These are phyloP conservation scores for Calliopsis andreniformis DNA, from an alignment of 1,140 invertebrate species.

Conservation along the genomic window DNA sequence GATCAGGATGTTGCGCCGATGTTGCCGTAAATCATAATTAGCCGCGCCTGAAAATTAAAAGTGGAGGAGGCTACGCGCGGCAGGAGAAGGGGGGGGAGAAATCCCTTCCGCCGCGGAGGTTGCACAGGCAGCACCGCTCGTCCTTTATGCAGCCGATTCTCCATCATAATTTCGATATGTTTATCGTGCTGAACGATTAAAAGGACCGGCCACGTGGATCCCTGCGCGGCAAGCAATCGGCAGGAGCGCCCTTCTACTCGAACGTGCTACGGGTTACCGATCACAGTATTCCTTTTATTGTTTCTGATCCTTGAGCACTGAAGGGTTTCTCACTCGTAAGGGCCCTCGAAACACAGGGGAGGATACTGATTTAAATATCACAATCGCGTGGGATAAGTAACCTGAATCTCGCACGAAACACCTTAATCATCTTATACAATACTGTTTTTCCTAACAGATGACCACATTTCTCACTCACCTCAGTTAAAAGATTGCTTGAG, in stretches of 20 bases:
- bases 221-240: constrained; percentile 22
- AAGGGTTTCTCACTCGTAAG: too few species aligned
- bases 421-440: too few species aligned
- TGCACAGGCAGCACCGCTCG: constrained; percentile 21
- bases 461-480: too few species aligned
- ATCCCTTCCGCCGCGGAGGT: constrained; percentile 56
- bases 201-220: constrained; percentile 59
- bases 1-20: constrained; percentile 78
- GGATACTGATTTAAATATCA: too few species aligned
- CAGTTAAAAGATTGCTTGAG: too few species aligned
- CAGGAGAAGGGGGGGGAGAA: constrained; percentile 10
- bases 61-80: constrained; percentile 51
- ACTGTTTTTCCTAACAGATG: too few species aligned
- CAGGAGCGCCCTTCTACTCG: constrained; percentile 27
- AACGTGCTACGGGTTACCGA: constrained; percentile 6
- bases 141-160: constrained; percentile 54
- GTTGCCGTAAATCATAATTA: constrained; percentile 81
- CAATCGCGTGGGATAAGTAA: too few species aligned
- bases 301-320: too few species aligned
- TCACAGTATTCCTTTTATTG: too few species aligned
- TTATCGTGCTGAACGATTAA: constrained; percentile 68
- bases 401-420: too few species aligned
- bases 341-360: too few species aligned
- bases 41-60: constrained; percentile 74
- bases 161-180: constrained; percentile 71